Conservation (phyloP, 1,140 invertebrate genomes). For the Brachionus rotundiformis region DNA sequence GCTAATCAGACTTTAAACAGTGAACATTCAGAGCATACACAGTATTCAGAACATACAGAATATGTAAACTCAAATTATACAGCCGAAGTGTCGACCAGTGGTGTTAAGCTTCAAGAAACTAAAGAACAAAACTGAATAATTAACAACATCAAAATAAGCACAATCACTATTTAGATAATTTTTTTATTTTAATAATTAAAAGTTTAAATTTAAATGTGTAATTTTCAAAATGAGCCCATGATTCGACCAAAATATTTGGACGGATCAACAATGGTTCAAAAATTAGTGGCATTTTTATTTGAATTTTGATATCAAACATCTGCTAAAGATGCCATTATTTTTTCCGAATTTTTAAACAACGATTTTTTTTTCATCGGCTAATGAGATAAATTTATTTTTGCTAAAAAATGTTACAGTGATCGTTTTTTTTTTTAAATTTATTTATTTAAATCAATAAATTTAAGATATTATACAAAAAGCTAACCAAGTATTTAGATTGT, state of each 20-base stretch:
- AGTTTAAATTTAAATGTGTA: neutral
- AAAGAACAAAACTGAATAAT: conserved; percentile 22
- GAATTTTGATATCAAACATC: conserved; percentile 5
- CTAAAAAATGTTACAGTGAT: conserved; percentile 40
- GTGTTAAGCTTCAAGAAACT: conserved; percentile 13
- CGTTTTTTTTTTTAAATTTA: conserved; percentile 26
- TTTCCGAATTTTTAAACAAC: conserved; percentile 9
- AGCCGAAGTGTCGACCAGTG: conserved; percentile 1
- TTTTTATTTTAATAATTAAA: conserved; percentile 9
- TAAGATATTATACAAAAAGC: conserved; percentile 5
- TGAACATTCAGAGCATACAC: conserved; percentile 36
- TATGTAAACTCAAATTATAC: conserved; percentile 47
- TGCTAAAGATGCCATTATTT: neutral
- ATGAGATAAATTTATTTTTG: conserved; percentile 39
- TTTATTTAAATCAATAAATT: conserved; percentile 26
- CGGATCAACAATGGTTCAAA: neutral
- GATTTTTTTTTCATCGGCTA: conserved; percentile 32
- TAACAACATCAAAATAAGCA: neutral
- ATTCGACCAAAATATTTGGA: neutral
- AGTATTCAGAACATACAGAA: conserved; percentile 19
- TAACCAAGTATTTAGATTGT: neutral
- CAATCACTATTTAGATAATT: conserved; percentile 26
- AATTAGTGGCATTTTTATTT: neutral
- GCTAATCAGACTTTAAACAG: conserved; percentile 31
- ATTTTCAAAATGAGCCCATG: neutral